Evolutionary conservation across 2,113 vertebrate species (phyloP), one percentile per base, ranked within the genome.

Genomic region (Myrmecobius fasciatus): DNA sequence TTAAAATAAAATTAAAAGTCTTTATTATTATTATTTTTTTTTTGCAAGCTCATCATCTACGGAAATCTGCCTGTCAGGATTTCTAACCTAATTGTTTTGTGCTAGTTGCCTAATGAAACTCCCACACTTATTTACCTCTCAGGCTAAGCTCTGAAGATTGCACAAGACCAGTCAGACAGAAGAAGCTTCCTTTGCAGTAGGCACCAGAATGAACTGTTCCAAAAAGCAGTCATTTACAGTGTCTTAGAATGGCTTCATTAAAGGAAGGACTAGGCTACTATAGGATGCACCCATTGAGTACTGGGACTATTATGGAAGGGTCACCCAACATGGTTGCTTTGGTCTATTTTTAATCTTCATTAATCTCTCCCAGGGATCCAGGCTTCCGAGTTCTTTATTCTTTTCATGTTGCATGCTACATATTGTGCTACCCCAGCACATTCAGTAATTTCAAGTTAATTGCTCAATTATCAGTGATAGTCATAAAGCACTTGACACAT

Each of bases 391-490:
- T 98, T 98, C 98, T 98, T 98, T 96, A 98, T 98, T 98, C 98
- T 98, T 98, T 98, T 98, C 98, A 98, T 98, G 98, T 98, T 97
- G 98, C 98, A 98, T 98, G 98, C 98, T 98, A 97, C 98, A 98
- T 98, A 98, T 98, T 98, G 97, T 98, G 98, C 98, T 98, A 98
- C 98, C 98, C 98, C 98, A 98, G 98, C 98, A 98, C 98, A 98
- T 98, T 98, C 97, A 97, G 98, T 98, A 98, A 98, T 98, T 99
- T 98, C 67, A 97, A 98, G 98, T 98, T 99, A 99, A 99, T 99
- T 99, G 98, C 98, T 98, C 98, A 99, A 99, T 99, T 99, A 98
- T 98, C 98, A 99, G 98, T 96, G 98, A 98, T 98, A 98, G 98
- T 99, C 98, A 98, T 98, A 97, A 98, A 98, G 98, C 98, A 98